These are phyloP conservation scores for Lycaena phlaeas DNA, from an alignment of 2,888 invertebrate genomes.

Conservation along the genomic window DNA sequence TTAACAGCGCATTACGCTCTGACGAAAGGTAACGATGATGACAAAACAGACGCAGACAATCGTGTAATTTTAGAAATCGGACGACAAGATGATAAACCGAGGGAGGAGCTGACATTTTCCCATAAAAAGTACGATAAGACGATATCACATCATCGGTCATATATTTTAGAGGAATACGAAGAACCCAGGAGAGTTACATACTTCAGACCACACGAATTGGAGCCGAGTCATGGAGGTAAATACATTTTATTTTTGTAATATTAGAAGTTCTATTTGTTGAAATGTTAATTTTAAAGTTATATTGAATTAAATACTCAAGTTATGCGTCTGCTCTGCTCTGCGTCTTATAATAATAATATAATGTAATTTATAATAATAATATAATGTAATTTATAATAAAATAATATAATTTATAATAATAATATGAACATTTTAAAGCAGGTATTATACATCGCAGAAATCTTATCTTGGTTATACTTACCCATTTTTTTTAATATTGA, in stretches of 20 bases:
- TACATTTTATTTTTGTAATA: not conserved
- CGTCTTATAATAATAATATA: too few species aligned
- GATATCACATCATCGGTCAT: conserved; percentile 60
- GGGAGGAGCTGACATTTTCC: conserved; percentile 58
- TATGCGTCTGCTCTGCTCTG: too few species aligned
- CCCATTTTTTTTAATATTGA: too few species aligned
- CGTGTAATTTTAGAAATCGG: conserved; percentile 67
- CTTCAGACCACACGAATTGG: conserved; percentile 54
- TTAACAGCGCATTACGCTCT: conserved; percentile 54
- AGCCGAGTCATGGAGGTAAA: conserved; percentile 42
- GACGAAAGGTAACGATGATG: conserved; percentile 45
- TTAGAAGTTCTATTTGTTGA: too few species aligned
- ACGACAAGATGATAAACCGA: conserved; percentile 55
- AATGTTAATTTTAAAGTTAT: too few species aligned
- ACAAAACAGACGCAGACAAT: conserved; percentile 49
- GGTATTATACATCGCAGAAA: too few species aligned
- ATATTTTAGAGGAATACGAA: conserved; percentile 53
- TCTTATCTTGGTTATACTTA: too few species aligned
- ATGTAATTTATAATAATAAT: too few species aligned
- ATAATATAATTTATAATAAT: too few species aligned
- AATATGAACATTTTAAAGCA: too few species aligned
- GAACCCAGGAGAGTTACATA: conserved; percentile 47
- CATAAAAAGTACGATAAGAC: conserved; percentile 70
- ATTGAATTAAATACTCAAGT: too few species aligned
- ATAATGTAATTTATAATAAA: too few species aligned